Conservation (phyloP, 2,888 invertebrate genomes). For the Tanaodytes sp. region DNA sequence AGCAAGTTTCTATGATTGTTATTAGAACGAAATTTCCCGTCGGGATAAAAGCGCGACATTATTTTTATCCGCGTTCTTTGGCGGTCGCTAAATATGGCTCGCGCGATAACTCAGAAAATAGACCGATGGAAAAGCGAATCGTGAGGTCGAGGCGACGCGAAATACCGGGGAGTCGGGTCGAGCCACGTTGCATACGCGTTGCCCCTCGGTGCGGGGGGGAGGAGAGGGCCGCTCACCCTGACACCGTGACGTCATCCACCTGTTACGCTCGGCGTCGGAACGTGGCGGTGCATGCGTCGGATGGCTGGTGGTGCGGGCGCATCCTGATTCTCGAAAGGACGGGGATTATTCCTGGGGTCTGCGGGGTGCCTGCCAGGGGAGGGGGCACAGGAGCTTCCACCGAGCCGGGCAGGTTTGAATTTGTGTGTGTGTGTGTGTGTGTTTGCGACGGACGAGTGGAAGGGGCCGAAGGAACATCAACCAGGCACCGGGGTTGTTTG, state of each 20-base stretch:
- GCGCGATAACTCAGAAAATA: conserved; percentile 44
- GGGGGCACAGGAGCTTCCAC: conserved; percentile 8
- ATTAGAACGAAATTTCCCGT: too few species aligned
- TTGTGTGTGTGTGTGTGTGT: too few species aligned
- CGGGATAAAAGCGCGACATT: conserved; percentile 15
- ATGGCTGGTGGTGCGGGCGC: conserved; percentile 50
- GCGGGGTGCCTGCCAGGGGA: conserved; percentile 16
- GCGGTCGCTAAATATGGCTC: conserved; percentile 27
- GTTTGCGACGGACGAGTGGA: conserved; percentile 9
- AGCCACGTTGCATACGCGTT: neutral
- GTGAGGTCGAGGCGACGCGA: conserved; percentile 35
- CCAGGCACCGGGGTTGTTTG: conserved; percentile 52
- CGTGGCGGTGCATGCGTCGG: conserved; percentile 20
- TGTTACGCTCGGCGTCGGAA: conserved; percentile 65
- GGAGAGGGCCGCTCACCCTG: conserved; percentile 55
- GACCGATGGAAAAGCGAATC: conserved; percentile 28
- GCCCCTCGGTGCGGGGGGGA: conserved; percentile 9
- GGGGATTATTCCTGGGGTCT: conserved; percentile 53
- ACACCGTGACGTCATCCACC: conserved; percentile 67
- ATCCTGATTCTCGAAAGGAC: conserved; percentile 51
- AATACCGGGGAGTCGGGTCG: too few species aligned
- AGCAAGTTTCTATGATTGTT: too few species aligned
- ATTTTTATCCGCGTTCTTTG: conserved; percentile 38
- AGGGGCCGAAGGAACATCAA: conserved; percentile 25
- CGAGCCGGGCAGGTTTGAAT: too few species aligned